Conservation (phyloP, 1,140 invertebrate species). For the Samia ricini region DNA sequence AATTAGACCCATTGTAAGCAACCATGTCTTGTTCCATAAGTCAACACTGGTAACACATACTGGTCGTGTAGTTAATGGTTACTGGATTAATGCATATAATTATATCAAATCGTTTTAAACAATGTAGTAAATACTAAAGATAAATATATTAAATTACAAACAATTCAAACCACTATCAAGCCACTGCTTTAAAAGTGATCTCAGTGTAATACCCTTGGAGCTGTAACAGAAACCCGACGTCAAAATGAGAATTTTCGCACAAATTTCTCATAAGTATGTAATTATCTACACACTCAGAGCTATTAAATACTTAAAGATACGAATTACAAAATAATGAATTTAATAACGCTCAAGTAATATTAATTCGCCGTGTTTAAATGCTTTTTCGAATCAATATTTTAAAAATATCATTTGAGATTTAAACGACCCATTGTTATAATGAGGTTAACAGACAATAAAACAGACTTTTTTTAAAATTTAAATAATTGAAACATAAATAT, state of each 20-base stretch:
- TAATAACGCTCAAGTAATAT: no score
- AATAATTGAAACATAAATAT: no score
- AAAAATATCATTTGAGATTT: no score
- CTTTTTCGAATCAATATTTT: no score
- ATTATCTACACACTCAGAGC: background rate
- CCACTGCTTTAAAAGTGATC: conserved; percentile 4
- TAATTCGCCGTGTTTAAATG: no score
- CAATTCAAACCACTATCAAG: conserved; percentile 7
- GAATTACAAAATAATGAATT: no score
- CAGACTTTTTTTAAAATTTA: no score
- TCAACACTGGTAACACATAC: no score
- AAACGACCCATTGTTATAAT: no score
- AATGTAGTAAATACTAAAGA: background rate
- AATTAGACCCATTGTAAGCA: no score
- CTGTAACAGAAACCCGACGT: background rate
- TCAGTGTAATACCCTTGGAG: conserved; percentile 4
- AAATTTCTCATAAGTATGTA: background rate
- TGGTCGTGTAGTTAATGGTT: background rate
- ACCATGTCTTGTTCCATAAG: no score
- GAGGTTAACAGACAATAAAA: no score
- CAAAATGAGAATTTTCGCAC: background rate
- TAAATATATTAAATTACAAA: conserved; percentile 12
- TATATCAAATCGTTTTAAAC: background rate
- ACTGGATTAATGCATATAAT: background rate
- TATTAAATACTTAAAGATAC: background rate